phyloP scores from a whole-genome alignment of 2,113 vertebrate species.

The Sinosuthora webbiana region DNA sequence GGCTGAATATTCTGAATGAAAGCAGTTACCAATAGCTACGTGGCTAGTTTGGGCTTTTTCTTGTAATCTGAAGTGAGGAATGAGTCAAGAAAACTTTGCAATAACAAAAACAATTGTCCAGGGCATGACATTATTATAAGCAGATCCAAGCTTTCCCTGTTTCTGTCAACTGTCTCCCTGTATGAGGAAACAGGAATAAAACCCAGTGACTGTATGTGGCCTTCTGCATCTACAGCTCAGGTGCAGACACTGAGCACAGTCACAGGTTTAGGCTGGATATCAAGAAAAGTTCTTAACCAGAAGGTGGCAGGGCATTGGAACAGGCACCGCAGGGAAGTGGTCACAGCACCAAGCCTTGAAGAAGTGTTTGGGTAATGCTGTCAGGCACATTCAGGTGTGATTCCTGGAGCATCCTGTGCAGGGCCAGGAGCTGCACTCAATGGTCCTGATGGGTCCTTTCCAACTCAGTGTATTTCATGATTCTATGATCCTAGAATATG shows the following conservation, averaged over 20 bases:
- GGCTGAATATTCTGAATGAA: neutral
- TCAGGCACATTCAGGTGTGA: neutral
- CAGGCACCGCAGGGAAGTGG: neutral
- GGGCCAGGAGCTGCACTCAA: neutral
- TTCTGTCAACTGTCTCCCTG: neutral
- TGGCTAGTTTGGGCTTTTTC: neutral
- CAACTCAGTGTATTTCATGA: neutral
- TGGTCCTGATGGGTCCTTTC: neutral
- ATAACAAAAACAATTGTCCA: neutral
- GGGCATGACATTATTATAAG: neutral
- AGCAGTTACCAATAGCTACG: neutral
- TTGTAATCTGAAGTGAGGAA: neutral
- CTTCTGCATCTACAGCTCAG: neutral
- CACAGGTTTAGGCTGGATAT: neutral
- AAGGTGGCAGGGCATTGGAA: neutral
- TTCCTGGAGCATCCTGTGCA: neutral
- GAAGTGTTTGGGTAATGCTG: neutral
- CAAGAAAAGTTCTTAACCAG: neutral
- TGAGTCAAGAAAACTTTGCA: neutral
- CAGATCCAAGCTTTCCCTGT: neutral
- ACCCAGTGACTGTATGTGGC: neutral
- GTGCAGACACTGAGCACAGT: neutral
- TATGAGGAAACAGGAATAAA: neutral
- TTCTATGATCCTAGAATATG: neutral
- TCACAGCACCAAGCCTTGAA: neutral